Base-by-base conservation (phyloP, 2,888 invertebrate genomes). In the Cotesia congregata region DNA sequence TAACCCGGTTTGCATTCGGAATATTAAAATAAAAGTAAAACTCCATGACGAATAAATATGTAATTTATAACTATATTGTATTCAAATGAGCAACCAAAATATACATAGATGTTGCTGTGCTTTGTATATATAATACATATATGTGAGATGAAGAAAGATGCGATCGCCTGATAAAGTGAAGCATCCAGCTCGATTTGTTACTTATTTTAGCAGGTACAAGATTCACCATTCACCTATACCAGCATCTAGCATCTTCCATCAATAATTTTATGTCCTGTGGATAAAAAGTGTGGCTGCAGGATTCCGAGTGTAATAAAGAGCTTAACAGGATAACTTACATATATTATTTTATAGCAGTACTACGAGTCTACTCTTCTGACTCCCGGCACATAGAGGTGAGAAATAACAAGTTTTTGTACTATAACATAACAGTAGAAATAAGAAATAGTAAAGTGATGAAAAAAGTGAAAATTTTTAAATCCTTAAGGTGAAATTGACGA, bases 11-110 rank as follows among this genome's bases (percentile, higher is more conserved):
- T 50, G 50, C 50, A 50, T 50, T 50, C 50, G 12, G 50, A 50
- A 12, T 12, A 50, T 50, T 12, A 50, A 50, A 50, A 30, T 30
- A n/a, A 60, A 60, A n/a, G n/a, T 17, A 62, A 62, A 62, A 5
- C 20, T 74, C 67, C 61, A 38, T 15, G 67, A 61, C 30, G 50
- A 50, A 50, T 50, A 50, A 50, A 50, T 50, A 50, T 39, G 38
- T 15, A 77, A 79, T 82, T 82, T 81, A 80, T 80, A 77, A 73
- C 69, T 40, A 74, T 78, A 80, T 82, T 82, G 81, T 83, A 81
- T 82, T 80, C 80, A 80, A 77, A 83, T 83, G 76, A 78, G 77
- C 40, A 38, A 30, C 60, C 30, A 38, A 71, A 71, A 20, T 60
- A 17, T 50, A 38, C 6, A 50, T 5, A 67, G 15, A 38, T 20